Evolutionary conservation across 1,140 invertebrate species (phyloP).

Genomic region (Meloidogyne exigua): DNA sequence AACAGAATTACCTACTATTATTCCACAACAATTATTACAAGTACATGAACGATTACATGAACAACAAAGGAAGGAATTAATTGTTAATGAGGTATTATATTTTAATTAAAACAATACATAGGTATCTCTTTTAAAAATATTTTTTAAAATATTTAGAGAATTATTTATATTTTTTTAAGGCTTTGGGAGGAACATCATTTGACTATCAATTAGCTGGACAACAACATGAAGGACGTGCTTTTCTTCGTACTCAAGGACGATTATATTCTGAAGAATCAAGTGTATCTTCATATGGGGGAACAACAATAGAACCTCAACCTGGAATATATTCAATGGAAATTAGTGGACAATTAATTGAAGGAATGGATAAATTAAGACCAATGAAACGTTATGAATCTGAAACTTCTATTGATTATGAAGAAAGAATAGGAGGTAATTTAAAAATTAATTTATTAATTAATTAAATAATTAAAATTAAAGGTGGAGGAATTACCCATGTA

Average conservation of each 20-base stretch:
- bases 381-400: constrained; percentile 38
- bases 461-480: constrained; percentile 18
- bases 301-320: constrained; percentile 11
- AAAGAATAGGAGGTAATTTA: constrained; percentile 13
- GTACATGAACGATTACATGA: neutral
- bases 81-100: neutral
- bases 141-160: too few species aligned
- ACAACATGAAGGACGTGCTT: constrained; percentile 19
- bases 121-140: too few species aligned
- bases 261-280: constrained; percentile 10
- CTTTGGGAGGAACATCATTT: constrained; percentile 13
- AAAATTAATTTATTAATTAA: neutral
- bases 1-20: neutral
- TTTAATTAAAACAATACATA: too few species aligned
- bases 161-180: constrained; percentile 11
- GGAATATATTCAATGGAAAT: constrained; percentile 30
- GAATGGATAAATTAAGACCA: constrained; percentile 32
- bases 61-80: constrained; percentile 5
- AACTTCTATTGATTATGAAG: constrained; percentile 37
- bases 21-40: neutral
- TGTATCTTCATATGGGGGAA: neutral
- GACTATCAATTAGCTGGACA: constrained; percentile 24
- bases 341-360: constrained; percentile 33
- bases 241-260: constrained; percentile 3
- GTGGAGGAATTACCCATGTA: constrained; percentile 50